These are phyloP conservation scores for Oreortyx pictus DNA, from an alignment of 2,797 vertebrate species.

Conservation along the genomic window DNA sequence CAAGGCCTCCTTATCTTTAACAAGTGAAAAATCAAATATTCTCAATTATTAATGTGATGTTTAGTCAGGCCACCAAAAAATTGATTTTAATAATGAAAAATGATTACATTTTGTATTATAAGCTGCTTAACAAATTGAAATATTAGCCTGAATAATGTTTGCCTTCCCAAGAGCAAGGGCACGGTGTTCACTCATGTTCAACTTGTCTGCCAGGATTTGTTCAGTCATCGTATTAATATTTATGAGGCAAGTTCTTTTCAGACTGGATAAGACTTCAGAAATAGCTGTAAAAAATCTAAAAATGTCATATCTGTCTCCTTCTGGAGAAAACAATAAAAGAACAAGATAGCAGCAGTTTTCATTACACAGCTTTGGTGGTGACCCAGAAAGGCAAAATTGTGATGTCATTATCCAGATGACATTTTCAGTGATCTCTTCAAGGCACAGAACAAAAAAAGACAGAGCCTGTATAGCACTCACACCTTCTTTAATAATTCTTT, in stretches of 20 bases:
- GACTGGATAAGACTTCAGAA: background rate
- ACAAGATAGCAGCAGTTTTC: background rate
- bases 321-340: background rate
- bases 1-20: background rate
- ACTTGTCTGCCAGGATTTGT: background rate
- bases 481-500: conserved; percentile 17
- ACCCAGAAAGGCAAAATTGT: background rate
- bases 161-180: background rate
- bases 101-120: background rate
- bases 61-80: background rate
- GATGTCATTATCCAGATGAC: background rate
- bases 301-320: background rate
- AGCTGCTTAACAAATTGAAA: background rate
- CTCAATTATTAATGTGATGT: background rate
- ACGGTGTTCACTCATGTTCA: background rate
- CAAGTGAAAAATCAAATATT: background rate
- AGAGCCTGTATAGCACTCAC: background rate
- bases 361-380: background rate
- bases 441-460: background rate
- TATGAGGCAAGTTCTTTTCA: background rate
- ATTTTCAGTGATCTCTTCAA: background rate
- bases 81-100: background rate
- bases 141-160: background rate
- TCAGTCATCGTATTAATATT: background rate
- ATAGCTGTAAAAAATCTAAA: background rate